Evolutionary conservation across 1,140 invertebrate species (phyloP), one percentile per base, ranked within the genome.

Genomic region (Physella acuta): DNA sequence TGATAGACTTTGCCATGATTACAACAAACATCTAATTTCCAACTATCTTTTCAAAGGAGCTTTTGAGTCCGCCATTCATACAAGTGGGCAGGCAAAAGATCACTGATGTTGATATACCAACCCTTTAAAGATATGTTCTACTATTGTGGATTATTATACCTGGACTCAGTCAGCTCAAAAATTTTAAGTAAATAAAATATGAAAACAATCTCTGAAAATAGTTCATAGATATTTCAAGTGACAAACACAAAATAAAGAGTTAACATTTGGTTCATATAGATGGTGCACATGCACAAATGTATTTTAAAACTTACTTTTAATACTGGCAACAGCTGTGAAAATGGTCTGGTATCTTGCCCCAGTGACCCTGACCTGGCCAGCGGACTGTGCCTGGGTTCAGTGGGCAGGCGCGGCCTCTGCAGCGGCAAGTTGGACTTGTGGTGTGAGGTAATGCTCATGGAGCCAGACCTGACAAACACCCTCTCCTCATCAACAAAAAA

Each of bases 401-500:
- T 82, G 0, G 80, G 79, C 49, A 82, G 65, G 17, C 81, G 70
- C 11, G 81, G 81, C 52, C 81, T 70, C 34, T 79, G 76, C 14
- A 71, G 68, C 16, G 66, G 55, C 3, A 68, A 30, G n/a, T 62
- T 67, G 14, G 17, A 26, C 20, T 30, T 8, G 17, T 60, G 37
- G 24, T 60, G 34, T 76, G 72, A 33, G 69, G 73, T 11, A 68
- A 56, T 26, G 70, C 79, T 81, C 56, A 82, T 69, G 17, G 81
- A 82, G 1, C 80, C 80, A 31, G 80, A 81, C 64, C 81, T 75
- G 14, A 81, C 77, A 74, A 81, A 79, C n/a, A 79, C 77, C 31
- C 81, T 67, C 51, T 81, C 80, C 36, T 81, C 79, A 75, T 79
- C 78, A 44, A 83, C 79, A 53, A 80, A 79, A 58, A 81, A 76